Conservation (phyloP, 2,113 vertebrate genomes). For the Tympanuchus pallidicinctus region DNA sequence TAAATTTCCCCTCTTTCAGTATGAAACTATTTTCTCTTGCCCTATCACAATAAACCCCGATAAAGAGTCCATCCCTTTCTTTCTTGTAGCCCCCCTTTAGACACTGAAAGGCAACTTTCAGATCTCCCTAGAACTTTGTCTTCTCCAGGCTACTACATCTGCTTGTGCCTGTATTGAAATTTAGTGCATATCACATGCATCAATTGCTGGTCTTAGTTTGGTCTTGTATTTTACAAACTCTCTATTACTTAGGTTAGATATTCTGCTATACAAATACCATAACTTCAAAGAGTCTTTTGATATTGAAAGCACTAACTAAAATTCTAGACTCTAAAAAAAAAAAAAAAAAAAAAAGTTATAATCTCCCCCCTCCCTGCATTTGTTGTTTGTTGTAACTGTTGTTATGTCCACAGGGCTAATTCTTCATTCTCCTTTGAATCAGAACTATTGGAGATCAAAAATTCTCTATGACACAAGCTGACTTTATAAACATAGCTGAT, state of each 20-base stretch:
- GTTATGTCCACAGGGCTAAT: not conserved
- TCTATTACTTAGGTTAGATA: not conserved
- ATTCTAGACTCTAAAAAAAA: not conserved
- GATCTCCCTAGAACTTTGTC: no score
- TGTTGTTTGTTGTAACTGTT: not conserved
- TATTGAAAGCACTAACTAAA: not conserved
- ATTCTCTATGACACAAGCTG: not conserved
- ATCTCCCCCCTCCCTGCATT: no score
- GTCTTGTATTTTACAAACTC: not conserved
- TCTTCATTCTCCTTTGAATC: not conserved
- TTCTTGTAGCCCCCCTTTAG: no score
- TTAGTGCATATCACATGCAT: not conserved
- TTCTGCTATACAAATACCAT: not conserved
- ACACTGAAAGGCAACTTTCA: no score
- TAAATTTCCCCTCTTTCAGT: no score
- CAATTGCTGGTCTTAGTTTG: not conserved
- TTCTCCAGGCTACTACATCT: not conserved
- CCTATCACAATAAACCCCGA: no score
- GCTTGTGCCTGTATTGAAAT: not conserved
- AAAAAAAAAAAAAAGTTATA: not conserved
- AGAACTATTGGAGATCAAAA: not conserved
- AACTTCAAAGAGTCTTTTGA: not conserved
- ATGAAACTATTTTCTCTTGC: no score
- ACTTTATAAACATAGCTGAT: not conserved
- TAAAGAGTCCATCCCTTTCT: no score